These are phyloP conservation scores for Campoplex capitator DNA, from an alignment of 2,888 invertebrate genomes.

Conservation along the genomic window DNA sequence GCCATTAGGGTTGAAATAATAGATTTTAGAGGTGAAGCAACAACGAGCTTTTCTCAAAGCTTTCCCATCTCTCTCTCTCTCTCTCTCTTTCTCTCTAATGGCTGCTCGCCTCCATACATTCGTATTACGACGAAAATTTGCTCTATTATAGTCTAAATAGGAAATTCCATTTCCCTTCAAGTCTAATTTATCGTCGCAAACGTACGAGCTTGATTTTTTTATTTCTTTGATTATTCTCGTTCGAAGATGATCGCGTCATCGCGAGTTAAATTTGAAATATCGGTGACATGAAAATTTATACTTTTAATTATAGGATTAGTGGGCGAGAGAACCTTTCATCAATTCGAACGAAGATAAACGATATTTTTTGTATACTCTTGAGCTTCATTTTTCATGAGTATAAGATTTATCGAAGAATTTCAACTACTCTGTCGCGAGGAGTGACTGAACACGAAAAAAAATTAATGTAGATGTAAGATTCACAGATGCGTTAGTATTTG, in stretches of 20 bases:
- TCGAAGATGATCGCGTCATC: neutral
- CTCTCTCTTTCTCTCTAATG: neutral
- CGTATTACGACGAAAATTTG: conserved; percentile 6
- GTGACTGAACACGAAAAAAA: neutral
- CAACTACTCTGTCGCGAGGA: neutral
- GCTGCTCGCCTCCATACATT: neutral
- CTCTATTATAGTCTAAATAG: conserved; percentile 1
- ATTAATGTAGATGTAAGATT: neutral
- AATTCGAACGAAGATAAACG: neutral
- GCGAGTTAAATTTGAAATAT: neutral
- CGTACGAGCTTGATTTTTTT: neutral
- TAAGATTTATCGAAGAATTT: neutral
- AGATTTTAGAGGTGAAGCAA: conserved; percentile 40
- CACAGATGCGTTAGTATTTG: neutral
- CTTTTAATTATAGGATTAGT: neutral
- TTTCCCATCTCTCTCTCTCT: neutral
- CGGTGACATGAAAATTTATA: neutral
- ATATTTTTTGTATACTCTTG: neutral
- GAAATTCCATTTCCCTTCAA: neutral
- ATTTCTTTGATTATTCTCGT: neutral
- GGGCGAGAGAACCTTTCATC: neutral
- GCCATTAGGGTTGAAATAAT: conserved; percentile 72
- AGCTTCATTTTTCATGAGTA: neutral
- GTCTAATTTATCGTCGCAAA: neutral
- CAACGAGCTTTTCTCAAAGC: conserved; percentile 11